Conservation (phyloP, 2,113 vertebrate genomes). For the Pagrus major region DNA sequence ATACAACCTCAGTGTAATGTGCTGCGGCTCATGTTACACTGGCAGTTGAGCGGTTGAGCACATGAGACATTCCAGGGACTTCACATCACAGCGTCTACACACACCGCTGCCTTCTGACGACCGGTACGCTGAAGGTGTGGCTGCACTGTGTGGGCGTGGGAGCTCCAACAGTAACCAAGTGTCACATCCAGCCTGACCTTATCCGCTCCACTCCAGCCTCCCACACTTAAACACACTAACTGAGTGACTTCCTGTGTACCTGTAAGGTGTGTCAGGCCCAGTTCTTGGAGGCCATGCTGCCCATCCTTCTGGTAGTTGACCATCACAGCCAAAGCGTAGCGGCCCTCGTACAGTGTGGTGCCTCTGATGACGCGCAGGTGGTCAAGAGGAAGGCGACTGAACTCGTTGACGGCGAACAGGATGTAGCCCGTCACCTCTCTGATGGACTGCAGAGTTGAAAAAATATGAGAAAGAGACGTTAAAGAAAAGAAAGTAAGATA, state of each 20-base stretch:
- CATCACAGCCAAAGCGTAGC: conserved; percentile 89
- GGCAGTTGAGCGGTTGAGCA: conserved; percentile 65
- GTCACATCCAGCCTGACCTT: conserved; percentile 34
- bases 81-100: conserved; percentile 33
- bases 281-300: conserved; percentile 86
- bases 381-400: conserved; percentile 87
- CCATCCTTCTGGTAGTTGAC: conserved; percentile 92
- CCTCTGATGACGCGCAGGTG: conserved; percentile 93
- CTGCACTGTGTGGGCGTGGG: conserved; percentile 55
- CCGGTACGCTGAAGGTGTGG: conserved; percentile 56
- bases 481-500: too few relatives aligned
- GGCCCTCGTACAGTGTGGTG: conserved; percentile 87
- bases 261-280: conserved; percentile 91
- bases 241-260: conserved; percentile 77
- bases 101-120: not conserved
- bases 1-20: conserved; percentile 14
- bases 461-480: not conserved
- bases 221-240: conserved; percentile 51
- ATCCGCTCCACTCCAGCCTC: conserved; percentile 29
- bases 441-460: conserved; percentile 86
- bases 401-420: conserved; percentile 91
- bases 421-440: conserved; percentile 95
- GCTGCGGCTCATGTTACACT: conserved; percentile 60
- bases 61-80: conserved; percentile 63
- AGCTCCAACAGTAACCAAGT: conserved; percentile 45